These are phyloP conservation scores for Gila orcuttii DNA, from an alignment of 2,113 vertebrate genomes.

Conservation along the genomic window DNA sequence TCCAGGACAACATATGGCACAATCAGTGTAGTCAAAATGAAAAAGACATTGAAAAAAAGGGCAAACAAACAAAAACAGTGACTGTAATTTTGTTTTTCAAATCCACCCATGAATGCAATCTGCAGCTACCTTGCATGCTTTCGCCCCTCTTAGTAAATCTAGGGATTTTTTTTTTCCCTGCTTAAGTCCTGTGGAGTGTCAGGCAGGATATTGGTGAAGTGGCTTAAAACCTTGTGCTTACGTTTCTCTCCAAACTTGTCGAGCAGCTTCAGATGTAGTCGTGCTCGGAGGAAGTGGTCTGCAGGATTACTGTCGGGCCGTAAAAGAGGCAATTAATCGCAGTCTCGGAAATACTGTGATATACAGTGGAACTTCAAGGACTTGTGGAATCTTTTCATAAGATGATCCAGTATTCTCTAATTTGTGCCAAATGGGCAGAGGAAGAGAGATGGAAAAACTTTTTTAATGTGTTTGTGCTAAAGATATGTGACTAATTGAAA, in stretches of 20 bases:
- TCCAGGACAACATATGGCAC: conserved; percentile 69
- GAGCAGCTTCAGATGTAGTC: conserved; percentile 58
- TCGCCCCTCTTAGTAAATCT: conserved; percentile 14
- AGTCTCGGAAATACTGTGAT: conserved; percentile 64
- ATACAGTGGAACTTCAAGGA: conserved; percentile 72
- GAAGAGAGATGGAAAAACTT: conserved; percentile 28
- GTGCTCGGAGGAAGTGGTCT: conserved; percentile 68
- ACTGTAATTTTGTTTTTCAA: conserved; percentile 61
- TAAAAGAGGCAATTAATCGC: conserved; percentile 79
- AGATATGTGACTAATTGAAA: conserved; percentile 51
- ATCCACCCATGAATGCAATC: conserved; percentile 62
- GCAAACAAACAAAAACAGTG: conserved; percentile 65
- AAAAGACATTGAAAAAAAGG: conserved; percentile 39
- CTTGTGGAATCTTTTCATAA: conserved; percentile 66
- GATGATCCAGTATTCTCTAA: conserved; percentile 70
- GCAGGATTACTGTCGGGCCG: conserved; percentile 76
- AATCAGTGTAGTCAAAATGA: conserved; percentile 19
- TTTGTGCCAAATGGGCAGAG: conserved; percentile 58
- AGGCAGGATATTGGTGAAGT: conserved; percentile 52
- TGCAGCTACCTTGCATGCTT: conserved; percentile 35
- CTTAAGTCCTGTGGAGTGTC: conserved; percentile 46
- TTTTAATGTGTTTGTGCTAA: conserved; percentile 18
- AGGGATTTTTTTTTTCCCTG: neutral
- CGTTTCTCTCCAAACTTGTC: conserved; percentile 46
- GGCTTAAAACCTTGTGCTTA: conserved; percentile 54